Conservation (phyloP, 1,140 invertebrate genomes). For the Pygmarrhopalites habei region DNA sequence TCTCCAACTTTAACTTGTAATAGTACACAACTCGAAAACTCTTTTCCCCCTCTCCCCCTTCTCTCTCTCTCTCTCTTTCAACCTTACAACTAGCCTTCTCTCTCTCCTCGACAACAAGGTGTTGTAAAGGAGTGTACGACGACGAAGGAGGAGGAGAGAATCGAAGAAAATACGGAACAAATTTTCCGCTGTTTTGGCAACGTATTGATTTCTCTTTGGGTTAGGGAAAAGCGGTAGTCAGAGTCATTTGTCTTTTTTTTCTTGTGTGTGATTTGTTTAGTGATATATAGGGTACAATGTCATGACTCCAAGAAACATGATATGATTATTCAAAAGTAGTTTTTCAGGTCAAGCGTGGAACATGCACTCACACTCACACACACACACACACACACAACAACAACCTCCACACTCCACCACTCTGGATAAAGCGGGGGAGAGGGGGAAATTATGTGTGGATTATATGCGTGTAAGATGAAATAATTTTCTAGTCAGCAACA, state of each 20-base stretch:
- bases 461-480: neutral
- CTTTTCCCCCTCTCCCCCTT: too few relatives aligned
- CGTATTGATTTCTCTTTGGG: slow-evolving; percentile 20
- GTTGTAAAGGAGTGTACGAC: neutral
- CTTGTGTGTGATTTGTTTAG: slow-evolving; percentile 33
- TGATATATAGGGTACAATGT: slow-evolving; percentile 28
- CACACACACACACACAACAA: too few relatives aligned
- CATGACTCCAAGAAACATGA: slow-evolving; percentile 27
- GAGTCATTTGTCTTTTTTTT: slow-evolving; percentile 36
- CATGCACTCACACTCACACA: neutral
- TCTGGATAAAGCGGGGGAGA: neutral
- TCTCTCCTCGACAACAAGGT: too few relatives aligned
- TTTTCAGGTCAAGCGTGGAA: slow-evolving; percentile 30
- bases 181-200: slow-evolving; percentile 18
- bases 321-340: slow-evolving; percentile 36
- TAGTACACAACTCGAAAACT: too few relatives aligned
- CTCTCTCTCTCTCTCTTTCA: too few relatives aligned
- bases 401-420: too few relatives aligned
- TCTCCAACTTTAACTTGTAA: too few relatives aligned
- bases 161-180: slow-evolving; percentile 1
- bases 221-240: slow-evolving; percentile 2
- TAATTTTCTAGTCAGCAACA: too few relatives aligned
- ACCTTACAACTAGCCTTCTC: too few relatives aligned
- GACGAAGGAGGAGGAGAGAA: neutral
- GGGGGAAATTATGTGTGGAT: slow-evolving; percentile 4